phyloP scores from a whole-genome alignment of 2,113 vertebrate species.

The Eublepharis macularius region DNA sequence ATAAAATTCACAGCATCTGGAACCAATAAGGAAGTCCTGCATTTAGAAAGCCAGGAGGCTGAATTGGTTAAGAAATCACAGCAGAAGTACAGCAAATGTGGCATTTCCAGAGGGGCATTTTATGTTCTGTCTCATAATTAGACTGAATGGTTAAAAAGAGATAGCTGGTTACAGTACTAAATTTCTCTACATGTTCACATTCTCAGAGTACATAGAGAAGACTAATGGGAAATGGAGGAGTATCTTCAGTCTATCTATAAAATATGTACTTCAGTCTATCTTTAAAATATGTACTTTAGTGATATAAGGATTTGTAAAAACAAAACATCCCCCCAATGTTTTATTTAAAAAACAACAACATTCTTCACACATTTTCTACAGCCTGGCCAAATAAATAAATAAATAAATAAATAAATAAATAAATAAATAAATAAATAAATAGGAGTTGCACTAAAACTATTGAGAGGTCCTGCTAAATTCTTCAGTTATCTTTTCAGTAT shows the following conservation, averaged over 20 bases:
- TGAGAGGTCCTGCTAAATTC: not conserved
- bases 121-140: not conserved
- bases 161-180: not conserved
- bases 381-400: too few relatives aligned
- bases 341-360: not conserved
- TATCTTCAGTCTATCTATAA: too few relatives aligned
- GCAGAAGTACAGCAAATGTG: not conserved
- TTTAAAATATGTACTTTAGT: not conserved
- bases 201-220: not conserved
- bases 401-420: too few relatives aligned
- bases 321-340: not conserved
- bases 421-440: too few relatives aligned
- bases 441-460: not conserved
- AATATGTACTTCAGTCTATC: too few relatives aligned
- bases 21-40: conserved; percentile 13
- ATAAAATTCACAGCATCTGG: not conserved
- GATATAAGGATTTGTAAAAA: not conserved
- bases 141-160: not conserved
- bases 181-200: not conserved
- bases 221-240: not conserved
- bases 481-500: not conserved
- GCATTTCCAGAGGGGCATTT: not conserved
- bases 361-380: not conserved
- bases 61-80: not conserved
- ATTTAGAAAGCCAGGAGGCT: not conserved